phyloP scores from a whole-genome alignment of 2,888 invertebrate species.

The Synanthedon vespiformis region DNA sequence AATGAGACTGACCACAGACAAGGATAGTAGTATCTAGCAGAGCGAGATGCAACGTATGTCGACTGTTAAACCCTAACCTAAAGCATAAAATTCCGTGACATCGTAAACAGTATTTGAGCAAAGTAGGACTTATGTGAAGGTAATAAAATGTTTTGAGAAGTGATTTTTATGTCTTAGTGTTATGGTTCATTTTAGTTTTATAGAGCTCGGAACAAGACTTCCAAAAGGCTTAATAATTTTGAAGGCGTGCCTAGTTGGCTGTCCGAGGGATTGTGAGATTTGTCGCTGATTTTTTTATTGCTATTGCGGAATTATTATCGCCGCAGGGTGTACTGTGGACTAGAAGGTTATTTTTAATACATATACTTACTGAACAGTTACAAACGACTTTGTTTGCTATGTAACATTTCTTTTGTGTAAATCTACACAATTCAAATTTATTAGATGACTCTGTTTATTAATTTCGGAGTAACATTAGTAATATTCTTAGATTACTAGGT shows the following conservation, averaged over 20 bases:
- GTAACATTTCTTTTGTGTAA: too few species aligned
- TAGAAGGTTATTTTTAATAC: constrained; percentile 29
- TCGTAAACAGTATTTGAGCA: constrained; percentile 45
- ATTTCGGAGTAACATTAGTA: too few species aligned
- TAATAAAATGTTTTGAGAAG: constrained; percentile 5
- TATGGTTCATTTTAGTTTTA: constrained; percentile 10
- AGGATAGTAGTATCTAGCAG: constrained; percentile 12
- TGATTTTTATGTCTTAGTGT: constrained; percentile 6
- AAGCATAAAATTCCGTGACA: constrained; percentile 58
- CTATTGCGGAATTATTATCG: constrained; percentile 50
- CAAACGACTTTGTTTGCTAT: too few species aligned
- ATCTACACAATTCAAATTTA: too few species aligned
- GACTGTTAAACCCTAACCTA: constrained; percentile 46
- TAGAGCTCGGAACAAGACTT: constrained; percentile 12
- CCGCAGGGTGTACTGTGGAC: constrained; percentile 32
- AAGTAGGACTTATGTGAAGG: constrained; percentile 17
- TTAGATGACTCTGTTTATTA: too few species aligned
- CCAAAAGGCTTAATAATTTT: constrained; percentile 60
- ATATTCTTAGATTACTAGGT: too few species aligned
- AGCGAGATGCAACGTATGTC: constrained; percentile 14
- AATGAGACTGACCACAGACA: constrained; percentile 39
- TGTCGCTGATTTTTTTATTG: constrained; percentile 58
- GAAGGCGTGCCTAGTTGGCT: constrained; percentile 64
- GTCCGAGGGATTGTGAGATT: constrained; percentile 58
- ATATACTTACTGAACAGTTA: too few species aligned